phyloP scores from a whole-genome alignment of 2,113 vertebrate genomes.

The Cavia porcellus region DNA sequence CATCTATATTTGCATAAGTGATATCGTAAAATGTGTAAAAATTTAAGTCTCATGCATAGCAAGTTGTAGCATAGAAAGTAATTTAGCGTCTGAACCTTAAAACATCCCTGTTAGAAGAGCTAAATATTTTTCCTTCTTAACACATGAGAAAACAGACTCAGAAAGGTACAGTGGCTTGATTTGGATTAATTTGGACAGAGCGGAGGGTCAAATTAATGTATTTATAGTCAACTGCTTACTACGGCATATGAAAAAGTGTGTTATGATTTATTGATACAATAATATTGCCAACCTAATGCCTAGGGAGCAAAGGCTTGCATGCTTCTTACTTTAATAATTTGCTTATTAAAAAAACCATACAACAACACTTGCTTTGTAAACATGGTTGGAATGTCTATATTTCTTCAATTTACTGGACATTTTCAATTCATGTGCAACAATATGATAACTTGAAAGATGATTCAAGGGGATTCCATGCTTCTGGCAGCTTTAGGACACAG shows the following conservation, averaged over 20 bases:
- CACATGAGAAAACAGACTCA: not conserved
- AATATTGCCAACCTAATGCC: not conserved
- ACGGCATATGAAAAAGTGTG: not conserved
- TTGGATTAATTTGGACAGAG: not conserved
- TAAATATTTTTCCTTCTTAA: not conserved
- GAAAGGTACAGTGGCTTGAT: not conserved
- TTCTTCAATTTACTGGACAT: not conserved
- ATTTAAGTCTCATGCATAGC: not conserved
- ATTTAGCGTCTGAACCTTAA: constrained; percentile 23
- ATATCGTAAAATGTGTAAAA: not conserved
- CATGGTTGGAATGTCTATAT: constrained; percentile 2
- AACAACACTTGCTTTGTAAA: not conserved
- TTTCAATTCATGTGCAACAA: not conserved
- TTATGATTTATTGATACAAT: not conserved
- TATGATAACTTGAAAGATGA: constrained; percentile 30
- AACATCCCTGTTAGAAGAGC: not conserved
- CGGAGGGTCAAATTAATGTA: not conserved
- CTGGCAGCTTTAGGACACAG: constrained; percentile 37
- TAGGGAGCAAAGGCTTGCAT: not conserved
- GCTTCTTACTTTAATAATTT: constrained; percentile 20
- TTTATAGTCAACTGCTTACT: not conserved
- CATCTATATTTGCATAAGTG: constrained; percentile 9
- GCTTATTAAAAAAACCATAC: constrained; percentile 32
- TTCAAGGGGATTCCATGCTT: constrained; percentile 33
- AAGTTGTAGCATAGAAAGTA: constrained; percentile 3